phyloP scores from a whole-genome alignment of 2,113 vertebrate species.

The Apodemus sylvaticus region DNA sequence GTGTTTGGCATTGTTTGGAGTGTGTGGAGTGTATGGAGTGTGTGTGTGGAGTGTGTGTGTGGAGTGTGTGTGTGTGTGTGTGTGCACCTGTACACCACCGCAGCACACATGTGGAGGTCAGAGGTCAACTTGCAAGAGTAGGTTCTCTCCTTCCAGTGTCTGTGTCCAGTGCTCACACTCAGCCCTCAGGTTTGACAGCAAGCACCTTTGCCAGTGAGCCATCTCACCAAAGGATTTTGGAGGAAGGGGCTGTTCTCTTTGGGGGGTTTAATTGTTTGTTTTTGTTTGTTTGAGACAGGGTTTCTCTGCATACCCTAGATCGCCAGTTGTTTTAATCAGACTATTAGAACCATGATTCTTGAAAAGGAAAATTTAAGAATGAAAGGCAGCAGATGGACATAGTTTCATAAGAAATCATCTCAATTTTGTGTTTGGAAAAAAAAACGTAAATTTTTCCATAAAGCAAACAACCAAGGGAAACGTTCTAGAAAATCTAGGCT shows the following conservation, averaged over 20 bases:
- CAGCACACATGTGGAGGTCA: neutral
- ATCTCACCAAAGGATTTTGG: neutral
- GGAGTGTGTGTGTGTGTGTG: neutral
- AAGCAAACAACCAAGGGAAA: neutral
- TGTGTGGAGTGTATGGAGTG: too few relatives aligned
- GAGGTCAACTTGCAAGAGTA: neutral
- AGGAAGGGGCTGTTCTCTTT: neutral
- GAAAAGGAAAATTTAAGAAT: neutral
- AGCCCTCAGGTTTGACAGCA: neutral
- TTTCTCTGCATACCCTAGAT: neutral
- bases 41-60: neutral
- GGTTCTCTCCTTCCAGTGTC: neutral
- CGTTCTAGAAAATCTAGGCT: slow-evolving; percentile 18
- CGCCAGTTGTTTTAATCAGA: neutral
- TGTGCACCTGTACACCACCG: rapidly evolving
- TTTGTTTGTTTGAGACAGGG: neutral
- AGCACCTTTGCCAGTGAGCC: neutral
- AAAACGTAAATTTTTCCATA: neutral
- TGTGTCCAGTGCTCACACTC: neutral
- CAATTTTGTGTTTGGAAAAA: slow-evolving; percentile 23
- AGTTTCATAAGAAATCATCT: neutral
- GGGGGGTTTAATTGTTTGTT: neutral
- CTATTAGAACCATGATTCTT: neutral
- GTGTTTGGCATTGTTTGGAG: too few relatives aligned
- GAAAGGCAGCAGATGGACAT: neutral